Base-by-base conservation (phyloP, 92 coral and sea anemone genomes). In the Palythoa heliodiscus region DNA sequence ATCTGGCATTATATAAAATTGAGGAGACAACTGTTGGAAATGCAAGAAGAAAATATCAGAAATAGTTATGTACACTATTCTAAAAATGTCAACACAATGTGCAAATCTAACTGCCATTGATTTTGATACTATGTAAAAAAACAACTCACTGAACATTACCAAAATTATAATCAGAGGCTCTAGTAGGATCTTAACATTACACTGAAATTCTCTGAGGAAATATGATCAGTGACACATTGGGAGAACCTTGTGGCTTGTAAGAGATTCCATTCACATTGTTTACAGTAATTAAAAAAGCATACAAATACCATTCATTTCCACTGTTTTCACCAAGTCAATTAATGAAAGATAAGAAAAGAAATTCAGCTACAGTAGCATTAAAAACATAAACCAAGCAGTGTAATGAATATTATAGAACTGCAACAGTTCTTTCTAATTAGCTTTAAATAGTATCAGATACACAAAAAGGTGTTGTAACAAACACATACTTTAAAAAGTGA, bases 1-100 rank as follows among this genome's bases (percentile, higher is more conserved):
- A 38, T 64, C 68, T 11, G 81, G 88, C 76, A 80, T 80, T 43
- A 64, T 80, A 50, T 64, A 70, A 11, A 25, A 47, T 35, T 23
- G 84, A 64, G 58, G 70, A 22, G 84, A 23, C 54, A 80, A 7
- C 73, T 64, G 74, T 0, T 5, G 24, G 52, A 22, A 50, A 29
- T 43, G 40, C 16, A 80, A 7, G 29, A 25, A 5, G 15, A 78
- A 13, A 9, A 5, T 8, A 39, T 55, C 14, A 60, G 17, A 69
- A 11, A 69, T 6, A 29, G 8, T 11, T 24, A 25, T 24, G 7
- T 11, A 11, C 1, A 35, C 39, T 9, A 69, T 8, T 24, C 10
- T 15, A 25, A 69, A 10, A 25, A 11, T 37, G 24, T 2, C 43
- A 13, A 25, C 14, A 25, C 24, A 25, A 2, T 58, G 19, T 58